Conservation (phyloP, 2,797 vertebrate genomes). For the Pseudotriccus pelzelni region DNA sequence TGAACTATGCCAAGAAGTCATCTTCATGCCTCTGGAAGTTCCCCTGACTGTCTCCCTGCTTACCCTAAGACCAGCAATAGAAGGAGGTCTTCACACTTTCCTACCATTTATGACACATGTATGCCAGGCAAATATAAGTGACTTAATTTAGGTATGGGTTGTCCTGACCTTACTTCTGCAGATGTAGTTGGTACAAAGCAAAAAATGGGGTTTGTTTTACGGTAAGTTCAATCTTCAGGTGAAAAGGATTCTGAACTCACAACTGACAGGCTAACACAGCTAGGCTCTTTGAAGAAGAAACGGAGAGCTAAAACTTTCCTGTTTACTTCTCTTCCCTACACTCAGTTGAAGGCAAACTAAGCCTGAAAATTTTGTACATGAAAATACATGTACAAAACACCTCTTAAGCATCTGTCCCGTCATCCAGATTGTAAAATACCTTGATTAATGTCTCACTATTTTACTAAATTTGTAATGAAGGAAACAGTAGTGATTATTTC, state of each 20-base stretch:
- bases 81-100: not conserved
- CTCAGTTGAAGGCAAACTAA: not conserved
- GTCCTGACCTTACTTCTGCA: not conserved
- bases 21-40: not conserved
- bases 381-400: not conserved
- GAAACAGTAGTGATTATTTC: not conserved
- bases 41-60: not conserved
- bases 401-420: not conserved
- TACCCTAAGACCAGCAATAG: not conserved
- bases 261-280: not conserved
- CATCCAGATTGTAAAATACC: not conserved
- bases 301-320: not conserved
- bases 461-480: not conserved
- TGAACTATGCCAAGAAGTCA: not conserved
- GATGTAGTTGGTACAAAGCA: not conserved
- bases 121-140: not conserved
- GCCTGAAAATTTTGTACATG: not conserved
- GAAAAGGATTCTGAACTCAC: not conserved
- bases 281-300: not conserved
- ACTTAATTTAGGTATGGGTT: not conserved
- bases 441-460: conserved; percentile 13
- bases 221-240: not conserved
- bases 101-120: not conserved
- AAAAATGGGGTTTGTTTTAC: not conserved
- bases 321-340: not conserved